Evolutionary conservation across 2,888 invertebrate species (phyloP).

Genomic region (Anticlea derivata): DNA sequence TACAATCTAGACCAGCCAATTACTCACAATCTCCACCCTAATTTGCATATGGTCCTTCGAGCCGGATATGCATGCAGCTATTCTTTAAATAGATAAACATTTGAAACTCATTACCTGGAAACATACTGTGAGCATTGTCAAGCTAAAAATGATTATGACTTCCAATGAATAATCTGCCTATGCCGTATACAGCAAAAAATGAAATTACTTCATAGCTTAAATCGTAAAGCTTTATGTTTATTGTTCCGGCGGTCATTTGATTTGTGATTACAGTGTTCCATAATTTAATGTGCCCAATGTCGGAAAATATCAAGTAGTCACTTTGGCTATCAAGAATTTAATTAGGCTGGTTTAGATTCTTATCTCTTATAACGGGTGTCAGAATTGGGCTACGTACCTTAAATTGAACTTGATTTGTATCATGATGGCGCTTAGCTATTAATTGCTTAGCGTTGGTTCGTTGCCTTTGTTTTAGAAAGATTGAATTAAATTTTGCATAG

Average conservation of each 20-base stretch:
- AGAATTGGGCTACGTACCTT: constrained; percentile 14
- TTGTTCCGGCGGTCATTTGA: background rate
- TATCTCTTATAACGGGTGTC: constrained; percentile 29
- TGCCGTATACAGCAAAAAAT: background rate
- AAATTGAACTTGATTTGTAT: constrained; percentile 20
- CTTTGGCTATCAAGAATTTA: constrained; percentile 27
- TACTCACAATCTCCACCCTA: too few species aligned
- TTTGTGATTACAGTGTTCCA: background rate
- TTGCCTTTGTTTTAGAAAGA: constrained; percentile 12
- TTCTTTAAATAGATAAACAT: too few species aligned
- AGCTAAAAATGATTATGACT: too few species aligned
- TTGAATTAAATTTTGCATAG: constrained; percentile 20
- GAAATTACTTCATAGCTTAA: background rate
- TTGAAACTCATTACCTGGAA: too few species aligned
- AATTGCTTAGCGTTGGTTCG: constrained; percentile 18
- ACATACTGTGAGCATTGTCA: too few species aligned
- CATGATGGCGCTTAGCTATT: constrained; percentile 22
- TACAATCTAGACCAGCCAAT: too few species aligned
- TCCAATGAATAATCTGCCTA: too few species aligned
- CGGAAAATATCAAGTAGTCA: constrained; percentile 32
- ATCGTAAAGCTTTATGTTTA: background rate
- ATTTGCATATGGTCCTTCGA: too few species aligned
- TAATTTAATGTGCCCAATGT: constrained; percentile 18
- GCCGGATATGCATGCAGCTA: too few species aligned
- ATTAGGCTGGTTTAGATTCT: constrained; percentile 31